phyloP scores from a whole-genome alignment of 2,797 vertebrate genomes.

The Alauda arvensis region DNA sequence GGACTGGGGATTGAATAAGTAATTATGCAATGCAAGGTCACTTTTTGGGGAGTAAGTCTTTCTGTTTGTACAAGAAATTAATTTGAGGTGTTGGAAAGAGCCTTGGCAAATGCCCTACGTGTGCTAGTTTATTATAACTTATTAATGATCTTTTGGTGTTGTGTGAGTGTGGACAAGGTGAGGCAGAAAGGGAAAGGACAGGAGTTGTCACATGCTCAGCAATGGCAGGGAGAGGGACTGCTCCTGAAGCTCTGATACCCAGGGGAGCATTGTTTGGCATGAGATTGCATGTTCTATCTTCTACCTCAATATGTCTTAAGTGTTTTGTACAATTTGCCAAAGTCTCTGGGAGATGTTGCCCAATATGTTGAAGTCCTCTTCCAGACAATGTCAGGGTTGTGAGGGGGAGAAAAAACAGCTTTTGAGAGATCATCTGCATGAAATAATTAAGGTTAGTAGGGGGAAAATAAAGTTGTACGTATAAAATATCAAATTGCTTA shows the following conservation, averaged over 20 bases:
- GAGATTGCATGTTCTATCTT: background rate
- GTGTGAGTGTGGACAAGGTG: background rate
- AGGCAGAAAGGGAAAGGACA: background rate
- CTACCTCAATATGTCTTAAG: background rate
- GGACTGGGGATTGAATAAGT: background rate
- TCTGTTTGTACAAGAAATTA: background rate
- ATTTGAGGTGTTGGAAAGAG: background rate
- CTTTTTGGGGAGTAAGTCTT: background rate
- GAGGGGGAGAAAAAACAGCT: background rate
- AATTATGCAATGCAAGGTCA: background rate
- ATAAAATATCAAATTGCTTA: background rate
- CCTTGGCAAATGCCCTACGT: background rate
- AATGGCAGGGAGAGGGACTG: background rate
- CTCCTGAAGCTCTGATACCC: background rate
- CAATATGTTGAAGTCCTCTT: background rate
- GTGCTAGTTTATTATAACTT: background rate
- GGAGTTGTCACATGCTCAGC: background rate
- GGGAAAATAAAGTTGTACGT: background rate
- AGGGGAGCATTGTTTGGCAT: background rate
- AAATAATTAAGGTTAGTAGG: background rate
- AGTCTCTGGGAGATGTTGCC: background rate
- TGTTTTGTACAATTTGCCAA: background rate
- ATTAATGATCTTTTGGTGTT: background rate
- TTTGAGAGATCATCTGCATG: background rate
- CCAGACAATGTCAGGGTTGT: background rate